Percentiles rank a stretch among this genome's conserved stretches.
These are phyloP conservation scores for Oncorhynchus keta DNA, from an alignment of 2,113 vertebrate genomes.

Conservation along the genomic window DNA sequence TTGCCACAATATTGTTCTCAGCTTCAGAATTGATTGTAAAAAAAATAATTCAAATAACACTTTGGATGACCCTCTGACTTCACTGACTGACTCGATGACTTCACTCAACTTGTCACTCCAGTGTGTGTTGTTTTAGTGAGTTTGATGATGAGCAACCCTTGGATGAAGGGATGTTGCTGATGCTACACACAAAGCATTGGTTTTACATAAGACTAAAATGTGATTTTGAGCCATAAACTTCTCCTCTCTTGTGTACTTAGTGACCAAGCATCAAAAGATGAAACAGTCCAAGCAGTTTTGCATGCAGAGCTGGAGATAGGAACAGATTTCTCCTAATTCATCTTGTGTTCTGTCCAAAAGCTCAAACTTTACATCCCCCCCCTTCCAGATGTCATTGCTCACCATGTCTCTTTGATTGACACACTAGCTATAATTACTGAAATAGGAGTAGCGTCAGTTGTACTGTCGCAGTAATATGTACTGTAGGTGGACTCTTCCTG, in stretches of 20 bases:
- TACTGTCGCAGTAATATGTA: conserved; percentile 50
- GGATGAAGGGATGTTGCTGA: conserved; percentile 14
- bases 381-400: conserved; percentile 37
- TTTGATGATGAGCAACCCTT: conserved; percentile 16
- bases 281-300: neutral
- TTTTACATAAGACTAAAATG: neutral
- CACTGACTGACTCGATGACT: neutral
- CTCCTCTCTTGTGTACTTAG: conserved; percentile 15
- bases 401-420: conserved; percentile 8
- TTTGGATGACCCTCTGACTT: conserved; percentile 22
- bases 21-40: conserved; percentile 10
- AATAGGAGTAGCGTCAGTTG: conserved; percentile 48
- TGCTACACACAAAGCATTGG: neutral
- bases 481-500: conserved; percentile 24
- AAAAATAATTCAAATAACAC: conserved; percentile 15
- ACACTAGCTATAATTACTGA: conserved; percentile 30
- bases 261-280: conserved; percentile 21
- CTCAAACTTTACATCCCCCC: conserved; percentile 24
- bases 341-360: conserved; percentile 32
- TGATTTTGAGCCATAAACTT: conserved; percentile 12
- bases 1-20: conserved; percentile 7
- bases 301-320: conserved; percentile 18
- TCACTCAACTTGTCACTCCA: conserved; percentile 6
- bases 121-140: conserved; percentile 5
- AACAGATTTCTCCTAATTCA: conserved; percentile 20